Evolutionary conservation across 2,888 invertebrate genomes (phyloP), one percentile per base, ranked within the genome.

Genomic region (Parasteatoda lunata): DNA sequence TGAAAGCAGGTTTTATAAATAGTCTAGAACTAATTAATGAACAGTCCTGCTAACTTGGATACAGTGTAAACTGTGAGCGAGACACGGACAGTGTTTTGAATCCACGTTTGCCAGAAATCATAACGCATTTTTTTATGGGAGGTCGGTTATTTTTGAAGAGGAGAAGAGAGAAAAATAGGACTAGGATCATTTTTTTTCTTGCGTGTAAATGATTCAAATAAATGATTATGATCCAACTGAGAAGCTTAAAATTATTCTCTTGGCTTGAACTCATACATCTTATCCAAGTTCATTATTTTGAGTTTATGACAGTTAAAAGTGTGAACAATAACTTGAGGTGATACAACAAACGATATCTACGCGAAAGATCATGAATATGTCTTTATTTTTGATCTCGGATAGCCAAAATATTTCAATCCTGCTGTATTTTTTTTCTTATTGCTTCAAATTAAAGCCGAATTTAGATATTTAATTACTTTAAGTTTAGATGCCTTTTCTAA

Each of bases 21-120:
- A 84, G 84, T 73, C 78, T 84, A 70, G 84, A 70, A 79, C 84
- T 84, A 84, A 84, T 84, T 84, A 84, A 84, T 84, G 84, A 84
- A 84, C 75, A 84, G 73, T 79, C 73, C 84, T 73, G 84, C 79
- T 84, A 81, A 81, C 73, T 84, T 84, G 84, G 84, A 84, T 71
- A 72, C 30, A 15, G 64, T 79, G 78, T 73, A 79, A 84, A 84
- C 54, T 73, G 84, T 78, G 73, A 84, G 73, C 84, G 84, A 84
- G 79, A 79, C 79, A 84, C 75, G 84, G 78, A 71, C 78, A 69
- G 71, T 64, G 72, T 68, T 65, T 48, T 75, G 45, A 48, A 78
- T n/a, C 59, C 59, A 51, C 65, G n/a, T 45, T 54, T 84, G 84
- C 78, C 84, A 84, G 30, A 75, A 73, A 75, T 84, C 84, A 84